A percentile compares a stretch with the other conserved stretches of the same genome.
These are phyloP conservation scores for Mormyrops boulengeri DNA, from an alignment of 2,797 vertebrate species.

Conservation along the genomic window DNA sequence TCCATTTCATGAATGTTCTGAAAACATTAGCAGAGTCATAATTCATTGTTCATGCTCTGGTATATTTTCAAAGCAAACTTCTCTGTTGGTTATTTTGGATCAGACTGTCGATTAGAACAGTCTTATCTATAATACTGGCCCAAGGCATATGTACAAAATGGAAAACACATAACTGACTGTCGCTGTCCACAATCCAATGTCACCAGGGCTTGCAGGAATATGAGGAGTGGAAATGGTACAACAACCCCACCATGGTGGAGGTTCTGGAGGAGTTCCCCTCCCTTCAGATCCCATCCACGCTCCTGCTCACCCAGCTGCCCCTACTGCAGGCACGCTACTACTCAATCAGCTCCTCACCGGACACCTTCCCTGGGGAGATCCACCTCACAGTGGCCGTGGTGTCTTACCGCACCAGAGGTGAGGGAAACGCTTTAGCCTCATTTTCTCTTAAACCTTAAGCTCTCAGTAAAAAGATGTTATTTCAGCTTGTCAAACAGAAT, in stretches of 20 bases:
- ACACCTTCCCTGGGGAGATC: constrained; percentile 82
- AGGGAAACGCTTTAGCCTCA: not conserved
- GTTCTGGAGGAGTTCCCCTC: constrained; percentile 92
- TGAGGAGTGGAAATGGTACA: constrained; percentile 97
- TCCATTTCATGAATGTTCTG: constrained; percentile 52
- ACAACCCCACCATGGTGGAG: constrained; percentile 88
- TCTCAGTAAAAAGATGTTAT: not conserved
- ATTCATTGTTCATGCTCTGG: constrained; percentile 53
- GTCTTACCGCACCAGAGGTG: constrained; percentile 85
- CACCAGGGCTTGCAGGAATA: constrained; percentile 91
- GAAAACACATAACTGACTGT: not conserved
- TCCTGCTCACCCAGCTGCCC: constrained; percentile 91
- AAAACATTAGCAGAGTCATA: constrained; percentile 54
- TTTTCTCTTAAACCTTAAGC: not conserved
- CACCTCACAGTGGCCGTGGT: constrained; percentile 95
- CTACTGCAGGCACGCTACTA: constrained; percentile 93
- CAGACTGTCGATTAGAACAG: not conserved
- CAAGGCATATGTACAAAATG: not conserved
- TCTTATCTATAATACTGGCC: not conserved
- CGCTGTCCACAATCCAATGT: not conserved
- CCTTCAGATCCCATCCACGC: constrained; percentile 84
- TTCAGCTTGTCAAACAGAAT: not conserved
- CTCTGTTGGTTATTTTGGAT: not conserved
- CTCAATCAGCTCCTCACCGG: constrained; percentile 94
- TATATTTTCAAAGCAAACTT: constrained; percentile 42